Conservation (phyloP, 2,797 vertebrate genomes). For the Platyrinchus mystaceus region DNA sequence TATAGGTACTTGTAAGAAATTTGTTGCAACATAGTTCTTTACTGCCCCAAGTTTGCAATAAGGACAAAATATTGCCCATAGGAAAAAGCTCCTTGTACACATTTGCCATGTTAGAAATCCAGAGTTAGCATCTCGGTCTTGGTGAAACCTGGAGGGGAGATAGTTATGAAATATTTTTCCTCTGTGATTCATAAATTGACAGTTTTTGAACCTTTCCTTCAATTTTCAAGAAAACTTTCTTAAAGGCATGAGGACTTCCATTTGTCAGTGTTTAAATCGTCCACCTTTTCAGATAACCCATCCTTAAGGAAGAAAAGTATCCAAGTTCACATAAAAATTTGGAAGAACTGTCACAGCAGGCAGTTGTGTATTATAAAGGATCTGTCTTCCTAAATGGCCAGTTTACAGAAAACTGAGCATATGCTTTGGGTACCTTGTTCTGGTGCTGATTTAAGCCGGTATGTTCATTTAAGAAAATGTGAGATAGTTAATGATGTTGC, state of each 20-base stretch:
- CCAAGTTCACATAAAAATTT: background rate
- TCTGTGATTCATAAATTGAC: background rate
- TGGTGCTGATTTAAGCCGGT: background rate
- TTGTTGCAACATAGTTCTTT: background rate
- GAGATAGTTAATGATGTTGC: background rate
- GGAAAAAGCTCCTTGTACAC: background rate
- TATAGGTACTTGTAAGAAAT: background rate
- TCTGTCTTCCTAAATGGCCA: background rate
- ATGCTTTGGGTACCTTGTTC: background rate
- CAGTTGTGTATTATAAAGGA: background rate
- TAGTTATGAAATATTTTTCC: background rate
- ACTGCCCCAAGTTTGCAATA: background rate
- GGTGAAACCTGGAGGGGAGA: background rate
- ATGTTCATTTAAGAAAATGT: background rate
- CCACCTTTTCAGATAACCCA: background rate
- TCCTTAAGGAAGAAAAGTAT: background rate
- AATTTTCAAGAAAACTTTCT: background rate
- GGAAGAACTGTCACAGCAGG: background rate
- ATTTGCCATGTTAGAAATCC: background rate
- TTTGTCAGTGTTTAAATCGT: background rate
- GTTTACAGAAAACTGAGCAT: background rate
- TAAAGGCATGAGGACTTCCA: background rate
- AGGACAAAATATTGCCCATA: background rate
- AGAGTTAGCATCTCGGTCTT: background rate
- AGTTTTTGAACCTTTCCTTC: background rate